Conservation (phyloP, 1,140 invertebrate species). For the Manduca sexta region DNA sequence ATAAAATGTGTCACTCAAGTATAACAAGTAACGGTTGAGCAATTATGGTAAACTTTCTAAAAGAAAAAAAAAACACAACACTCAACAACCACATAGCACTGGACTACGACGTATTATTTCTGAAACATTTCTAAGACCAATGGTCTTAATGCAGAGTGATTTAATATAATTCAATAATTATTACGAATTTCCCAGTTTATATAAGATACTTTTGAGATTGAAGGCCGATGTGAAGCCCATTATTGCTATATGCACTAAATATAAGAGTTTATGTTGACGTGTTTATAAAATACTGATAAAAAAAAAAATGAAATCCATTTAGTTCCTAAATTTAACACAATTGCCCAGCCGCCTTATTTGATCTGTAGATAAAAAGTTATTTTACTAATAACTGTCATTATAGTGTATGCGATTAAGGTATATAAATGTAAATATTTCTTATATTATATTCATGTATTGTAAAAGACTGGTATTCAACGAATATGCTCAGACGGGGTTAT, state of each 20-base stretch:
- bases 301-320: too few relatives aligned
- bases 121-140: too few relatives aligned
- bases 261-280: too few relatives aligned
- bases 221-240: too few relatives aligned
- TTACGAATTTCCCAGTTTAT: too few relatives aligned
- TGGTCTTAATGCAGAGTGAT: too few relatives aligned
- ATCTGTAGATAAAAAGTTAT: conserved; percentile 67
- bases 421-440: conserved; percentile 69
- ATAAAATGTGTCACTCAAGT: conserved; percentile 68
- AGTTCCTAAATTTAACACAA: conserved; percentile 25
- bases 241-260: too few relatives aligned
- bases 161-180: too few relatives aligned
- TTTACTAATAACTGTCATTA: conserved; percentile 50
- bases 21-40: conserved; percentile 49
- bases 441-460: conserved; percentile 48
- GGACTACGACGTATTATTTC: neutral
- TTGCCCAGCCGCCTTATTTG: conserved; percentile 34
- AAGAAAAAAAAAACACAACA: conserved; percentile 3
- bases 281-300: too few relatives aligned
- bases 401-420: conserved; percentile 60
- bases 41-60: conserved; percentile 46
- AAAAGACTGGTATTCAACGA: conserved; percentile 56
- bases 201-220: too few relatives aligned
- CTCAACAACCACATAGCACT: neutral
- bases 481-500: conserved; percentile 50